Conservation (phyloP, 2,888 invertebrate species). For the Tuberolachnus salignus region DNA sequence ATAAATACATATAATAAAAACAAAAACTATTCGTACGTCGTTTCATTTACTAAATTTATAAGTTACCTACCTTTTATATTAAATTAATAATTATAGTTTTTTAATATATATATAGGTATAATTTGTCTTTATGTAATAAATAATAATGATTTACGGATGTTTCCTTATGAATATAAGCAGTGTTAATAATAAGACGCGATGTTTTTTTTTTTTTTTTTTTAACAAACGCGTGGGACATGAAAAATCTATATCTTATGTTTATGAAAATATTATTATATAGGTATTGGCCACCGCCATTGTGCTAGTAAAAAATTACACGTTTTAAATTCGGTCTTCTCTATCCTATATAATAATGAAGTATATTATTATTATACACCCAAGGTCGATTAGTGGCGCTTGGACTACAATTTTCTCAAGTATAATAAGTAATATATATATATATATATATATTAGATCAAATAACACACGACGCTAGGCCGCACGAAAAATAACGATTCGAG, state of each 20-base stretch:
- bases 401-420: slow-evolving; percentile 2
- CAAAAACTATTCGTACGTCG: no score
- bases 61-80: no score
- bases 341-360: neutral
- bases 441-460: slow-evolving; percentile 33
- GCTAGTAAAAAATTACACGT: slow-evolving; percentile 32
- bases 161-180: neutral
- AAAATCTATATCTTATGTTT: slow-evolving; percentile 13
- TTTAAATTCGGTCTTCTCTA: slow-evolving; percentile 14
- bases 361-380: neutral
- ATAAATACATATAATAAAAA: no score
- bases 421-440: neutral
- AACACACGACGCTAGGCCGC: slow-evolving; percentile 8
- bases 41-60: neutral
- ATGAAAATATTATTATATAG: slow-evolving; percentile 4
- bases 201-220: neutral
- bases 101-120: neutral
- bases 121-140: neutral
- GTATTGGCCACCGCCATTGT: neutral
- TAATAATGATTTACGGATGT: neutral
- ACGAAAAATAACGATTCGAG: slow-evolving; percentile 10
- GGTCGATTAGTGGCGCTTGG: slow-evolving; percentile 35
- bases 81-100: neutral
- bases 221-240: slow-evolving; percentile 7
- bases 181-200: slow-evolving; percentile 2